Evolutionary conservation across 2,888 invertebrate species (phyloP).

Genomic region (Cabera pusaria): DNA sequence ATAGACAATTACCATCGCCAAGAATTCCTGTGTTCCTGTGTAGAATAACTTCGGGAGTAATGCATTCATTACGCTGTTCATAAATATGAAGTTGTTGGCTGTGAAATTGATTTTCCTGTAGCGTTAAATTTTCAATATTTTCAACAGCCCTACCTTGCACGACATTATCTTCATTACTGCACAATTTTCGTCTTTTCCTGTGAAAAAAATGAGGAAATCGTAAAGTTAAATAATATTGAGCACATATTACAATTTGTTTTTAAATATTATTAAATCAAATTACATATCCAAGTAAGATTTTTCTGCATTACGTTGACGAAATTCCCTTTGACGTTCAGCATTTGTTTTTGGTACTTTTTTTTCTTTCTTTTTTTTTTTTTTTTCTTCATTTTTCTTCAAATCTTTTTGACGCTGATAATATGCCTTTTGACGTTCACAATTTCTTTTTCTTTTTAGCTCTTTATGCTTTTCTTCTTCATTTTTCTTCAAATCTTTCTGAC

Average conservation of each 20-base stretch:
- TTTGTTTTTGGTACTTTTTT: slow-evolving; percentile 37
- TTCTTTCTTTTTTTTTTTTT: too few species aligned
- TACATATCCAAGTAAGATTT: slow-evolving; percentile 39
- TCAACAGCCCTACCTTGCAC: slow-evolving; percentile 33
- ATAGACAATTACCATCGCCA: slow-evolving; percentile 39
- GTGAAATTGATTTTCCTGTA: slow-evolving; percentile 34
- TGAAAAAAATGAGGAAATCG: slow-evolving; percentile 39
- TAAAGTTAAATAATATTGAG: slow-evolving; percentile 37
- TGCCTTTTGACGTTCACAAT: slow-evolving; percentile 38
- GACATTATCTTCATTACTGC: slow-evolving; percentile 38
- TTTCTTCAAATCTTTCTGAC: too few species aligned
- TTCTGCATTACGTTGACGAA: slow-evolving; percentile 42
- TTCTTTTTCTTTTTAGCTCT: slow-evolving; percentile 37
- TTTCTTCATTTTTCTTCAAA: slow-evolving; percentile 36
- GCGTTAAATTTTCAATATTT: slow-evolving; percentile 33
- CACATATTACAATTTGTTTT: slow-evolving; percentile 37
- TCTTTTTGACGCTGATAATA: slow-evolving; percentile 35
- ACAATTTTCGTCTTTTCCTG: slow-evolving; percentile 39
- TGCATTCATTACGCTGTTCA: slow-evolving; percentile 30
- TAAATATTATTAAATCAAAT: slow-evolving; percentile 42
- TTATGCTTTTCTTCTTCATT: too few species aligned
- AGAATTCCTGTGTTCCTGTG: slow-evolving; percentile 39
- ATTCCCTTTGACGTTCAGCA: slow-evolving; percentile 43
- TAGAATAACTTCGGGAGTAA: slow-evolving; percentile 33
- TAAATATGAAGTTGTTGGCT: slow-evolving; percentile 28